Percentiles rank a stretch among this genome's conserved stretches.
Evolutionary conservation across 1,140 invertebrate species (phyloP).

Genomic region (Euglossa dilemma): DNA sequence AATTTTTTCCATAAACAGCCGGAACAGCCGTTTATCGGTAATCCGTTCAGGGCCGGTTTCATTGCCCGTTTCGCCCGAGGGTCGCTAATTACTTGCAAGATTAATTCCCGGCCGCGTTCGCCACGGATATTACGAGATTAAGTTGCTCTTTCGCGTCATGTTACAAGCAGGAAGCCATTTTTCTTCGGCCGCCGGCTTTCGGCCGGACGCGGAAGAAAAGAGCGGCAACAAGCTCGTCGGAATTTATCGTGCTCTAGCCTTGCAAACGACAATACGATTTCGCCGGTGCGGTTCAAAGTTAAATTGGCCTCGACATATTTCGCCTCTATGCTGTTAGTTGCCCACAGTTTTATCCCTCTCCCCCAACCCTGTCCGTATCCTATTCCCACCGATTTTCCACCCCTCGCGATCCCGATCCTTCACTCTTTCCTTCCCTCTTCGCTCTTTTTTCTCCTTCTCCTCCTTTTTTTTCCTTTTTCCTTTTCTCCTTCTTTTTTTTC

Average conservation of each 20-base stretch:
- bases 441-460: no score
- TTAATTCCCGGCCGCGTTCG: conserved; percentile 20
- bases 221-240: neutral
- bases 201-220: neutral
- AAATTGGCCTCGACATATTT: conserved; percentile 23
- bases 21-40: conserved; percentile 27
- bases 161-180: conserved; percentile 48
- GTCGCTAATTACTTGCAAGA: conserved; percentile 42
- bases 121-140: conserved; percentile 46
- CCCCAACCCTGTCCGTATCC: neutral
- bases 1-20: conserved; percentile 37
- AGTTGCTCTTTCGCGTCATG: conserved; percentile 52
- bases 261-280: conserved; percentile 46
- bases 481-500: neutral
- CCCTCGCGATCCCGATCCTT: neutral
- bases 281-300: conserved; percentile 7
- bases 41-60: conserved; percentile 15
- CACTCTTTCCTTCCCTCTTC: no score
- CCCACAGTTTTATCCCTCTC: neutral
- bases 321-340: conserved; percentile 1
- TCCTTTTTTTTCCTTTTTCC: neutral
- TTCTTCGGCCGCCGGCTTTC: conserved; percentile 3
- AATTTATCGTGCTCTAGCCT: conserved; percentile 45
- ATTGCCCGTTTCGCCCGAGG: conserved; percentile 1
- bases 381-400: neutral